Conservation (phyloP, 2,113 vertebrate species). For the Chamaetylas fuelleborni region DNA sequence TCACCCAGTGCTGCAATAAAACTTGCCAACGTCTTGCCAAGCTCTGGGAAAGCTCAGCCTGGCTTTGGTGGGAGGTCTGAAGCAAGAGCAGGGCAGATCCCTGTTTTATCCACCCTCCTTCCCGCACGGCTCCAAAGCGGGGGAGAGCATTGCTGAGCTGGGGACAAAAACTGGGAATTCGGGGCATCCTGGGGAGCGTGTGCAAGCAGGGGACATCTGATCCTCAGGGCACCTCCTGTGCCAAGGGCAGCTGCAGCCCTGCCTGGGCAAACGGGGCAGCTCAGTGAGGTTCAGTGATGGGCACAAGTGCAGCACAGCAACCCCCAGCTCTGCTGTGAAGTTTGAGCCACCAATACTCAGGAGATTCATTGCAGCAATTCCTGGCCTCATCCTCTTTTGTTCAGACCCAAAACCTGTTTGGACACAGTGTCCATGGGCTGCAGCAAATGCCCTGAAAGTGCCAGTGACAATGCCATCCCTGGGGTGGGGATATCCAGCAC, state of each 20-base stretch:
- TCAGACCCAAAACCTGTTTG: background rate
- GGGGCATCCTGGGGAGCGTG: accelerated
- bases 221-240: background rate
- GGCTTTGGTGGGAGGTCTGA: constrained; percentile 22
- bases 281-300: accelerated
- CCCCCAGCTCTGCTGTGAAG: background rate
- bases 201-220: background rate
- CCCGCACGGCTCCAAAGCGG: accelerated
- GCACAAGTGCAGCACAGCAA: background rate
- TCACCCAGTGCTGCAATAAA: background rate
- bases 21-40: background rate
- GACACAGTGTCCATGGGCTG: accelerated
- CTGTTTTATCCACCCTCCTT: background rate
- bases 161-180: background rate
- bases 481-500: background rate
- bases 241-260: background rate
- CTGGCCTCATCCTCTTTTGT: background rate
- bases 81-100: background rate
- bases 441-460: background rate
- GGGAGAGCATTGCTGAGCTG: accelerated
- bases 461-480: accelerated
- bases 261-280: background rate
- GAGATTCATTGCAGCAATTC: background rate
- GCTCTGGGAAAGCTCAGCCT: constrained; percentile 6
- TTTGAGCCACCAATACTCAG: background rate